Conservation (phyloP, 2,113 vertebrate genomes). For the Raphicerus campestris region DNA sequence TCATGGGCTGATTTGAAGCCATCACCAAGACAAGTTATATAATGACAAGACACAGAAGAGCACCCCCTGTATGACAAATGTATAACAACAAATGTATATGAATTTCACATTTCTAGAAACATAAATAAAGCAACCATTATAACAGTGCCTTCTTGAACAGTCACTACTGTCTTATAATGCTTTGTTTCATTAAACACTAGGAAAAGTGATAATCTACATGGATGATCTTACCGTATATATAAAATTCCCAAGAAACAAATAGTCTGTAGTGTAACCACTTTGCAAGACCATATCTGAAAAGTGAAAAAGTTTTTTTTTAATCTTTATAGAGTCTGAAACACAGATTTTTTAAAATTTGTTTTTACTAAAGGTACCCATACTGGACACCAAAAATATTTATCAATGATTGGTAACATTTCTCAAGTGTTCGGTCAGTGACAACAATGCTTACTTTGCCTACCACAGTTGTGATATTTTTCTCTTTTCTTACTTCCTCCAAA, state of each 20-base stretch:
- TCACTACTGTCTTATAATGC: not conserved
- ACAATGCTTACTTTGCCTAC: not conserved
- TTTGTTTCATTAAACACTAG: not conserved
- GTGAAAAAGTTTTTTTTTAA: not conserved
- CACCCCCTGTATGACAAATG: not conserved
- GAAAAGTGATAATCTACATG: not conserved
- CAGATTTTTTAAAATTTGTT: not conserved
- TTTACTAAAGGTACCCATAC: not conserved
- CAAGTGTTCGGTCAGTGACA: not conserved
- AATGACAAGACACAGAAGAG: not conserved
- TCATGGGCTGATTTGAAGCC: not conserved
- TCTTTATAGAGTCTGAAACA: not conserved
- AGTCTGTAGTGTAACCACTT: conserved; percentile 13
- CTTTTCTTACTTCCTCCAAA: not conserved
- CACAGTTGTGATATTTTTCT: not conserved
- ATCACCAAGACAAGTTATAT: not conserved
- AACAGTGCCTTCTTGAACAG: not conserved
- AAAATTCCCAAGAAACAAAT: conserved; percentile 57
- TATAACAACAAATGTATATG: not conserved
- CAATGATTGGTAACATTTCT: not conserved
- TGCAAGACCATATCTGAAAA: conserved; percentile 36
- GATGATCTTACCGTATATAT: conserved; percentile 45
- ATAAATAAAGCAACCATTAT: not conserved
- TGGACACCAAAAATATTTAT: not conserved
- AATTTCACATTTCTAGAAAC: not conserved